Percentiles rank a stretch among this genome's conserved stretches.
These are phyloP conservation scores for Nansenia antarctica DNA, from an alignment of 2,113 vertebrate species.

Conservation along the genomic window DNA sequence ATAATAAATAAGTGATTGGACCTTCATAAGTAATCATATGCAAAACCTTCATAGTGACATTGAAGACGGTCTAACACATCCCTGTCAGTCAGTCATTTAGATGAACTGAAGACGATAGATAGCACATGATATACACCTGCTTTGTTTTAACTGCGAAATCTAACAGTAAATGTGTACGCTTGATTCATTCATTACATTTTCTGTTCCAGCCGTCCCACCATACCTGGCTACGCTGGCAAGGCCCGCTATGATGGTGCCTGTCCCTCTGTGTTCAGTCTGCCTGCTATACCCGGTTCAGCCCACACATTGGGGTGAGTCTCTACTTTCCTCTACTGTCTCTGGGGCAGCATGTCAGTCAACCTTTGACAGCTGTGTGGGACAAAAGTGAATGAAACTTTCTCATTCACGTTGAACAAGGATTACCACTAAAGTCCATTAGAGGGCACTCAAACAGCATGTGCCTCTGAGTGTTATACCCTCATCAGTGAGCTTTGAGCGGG, in stretches of 20 bases:
- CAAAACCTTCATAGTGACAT: too few relatives aligned
- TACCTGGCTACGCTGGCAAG: constrained; percentile 80
- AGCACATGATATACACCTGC: background rate
- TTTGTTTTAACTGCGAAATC: background rate
- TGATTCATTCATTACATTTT: constrained; percentile 25
- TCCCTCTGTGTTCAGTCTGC: constrained; percentile 68
- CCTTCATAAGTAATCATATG: too few relatives aligned
- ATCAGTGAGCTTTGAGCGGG: too few relatives aligned
- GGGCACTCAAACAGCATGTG: constrained; percentile 20
- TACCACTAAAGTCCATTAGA: constrained; percentile 44
- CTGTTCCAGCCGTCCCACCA: constrained; percentile 72
- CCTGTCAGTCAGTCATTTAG: too few relatives aligned
- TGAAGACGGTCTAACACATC: too few relatives aligned
- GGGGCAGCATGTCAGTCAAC: background rate
- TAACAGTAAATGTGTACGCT: constrained; percentile 2
- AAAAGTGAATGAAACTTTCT: background rate
- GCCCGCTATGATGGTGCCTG: constrained; percentile 71
- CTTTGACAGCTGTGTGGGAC: background rate
- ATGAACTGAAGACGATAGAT: background rate
- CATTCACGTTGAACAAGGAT: background rate
- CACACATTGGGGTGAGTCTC: constrained; percentile 68
- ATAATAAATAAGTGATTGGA: too few relatives aligned
- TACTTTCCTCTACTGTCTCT: background rate
- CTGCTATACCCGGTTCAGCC: constrained; percentile 54
- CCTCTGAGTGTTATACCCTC: too few relatives aligned